Conservation (phyloP, 1,140 invertebrate genomes). For the Procambarus virginalis region DNA sequence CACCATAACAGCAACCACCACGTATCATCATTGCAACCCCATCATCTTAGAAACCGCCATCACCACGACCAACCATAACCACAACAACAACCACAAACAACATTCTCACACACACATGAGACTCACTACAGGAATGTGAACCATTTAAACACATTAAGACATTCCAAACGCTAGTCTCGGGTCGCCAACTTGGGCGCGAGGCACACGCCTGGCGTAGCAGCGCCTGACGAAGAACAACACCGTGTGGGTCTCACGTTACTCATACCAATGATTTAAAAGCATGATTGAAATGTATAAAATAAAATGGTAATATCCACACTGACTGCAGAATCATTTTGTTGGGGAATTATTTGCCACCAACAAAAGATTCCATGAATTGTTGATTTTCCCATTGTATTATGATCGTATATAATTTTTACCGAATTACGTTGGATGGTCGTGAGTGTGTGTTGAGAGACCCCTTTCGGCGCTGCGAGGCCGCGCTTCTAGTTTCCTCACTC, state of each 20-base stretch:
- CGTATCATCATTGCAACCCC: too few species aligned
- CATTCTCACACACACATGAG: not conserved
- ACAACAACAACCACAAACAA: too few species aligned
- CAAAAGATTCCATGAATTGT: constrained; percentile 24
- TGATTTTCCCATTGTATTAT: constrained; percentile 20
- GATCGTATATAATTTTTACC: not conserved
- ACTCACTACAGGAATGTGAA: not conserved
- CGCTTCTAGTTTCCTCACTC: not conserved
- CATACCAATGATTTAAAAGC: not conserved
- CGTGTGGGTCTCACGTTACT: too few species aligned
- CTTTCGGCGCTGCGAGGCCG: not conserved
- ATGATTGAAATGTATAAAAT: not conserved
- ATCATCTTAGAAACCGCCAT: too few species aligned
- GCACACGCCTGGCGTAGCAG: too few species aligned
- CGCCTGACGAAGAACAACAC: too few species aligned
- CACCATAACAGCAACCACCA: too few species aligned
- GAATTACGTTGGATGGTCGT: not conserved
- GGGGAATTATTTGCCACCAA: not conserved
- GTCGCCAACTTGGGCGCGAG: not conserved
- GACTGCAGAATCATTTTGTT: not conserved
- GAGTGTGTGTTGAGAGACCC: not conserved
- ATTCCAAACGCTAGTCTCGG: not conserved
- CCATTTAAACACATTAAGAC: not conserved
- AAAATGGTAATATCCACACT: not conserved
- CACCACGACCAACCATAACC: too few species aligned